Conservation (phyloP, 2,797 vertebrate species). For the Poecilia picta region DNA sequence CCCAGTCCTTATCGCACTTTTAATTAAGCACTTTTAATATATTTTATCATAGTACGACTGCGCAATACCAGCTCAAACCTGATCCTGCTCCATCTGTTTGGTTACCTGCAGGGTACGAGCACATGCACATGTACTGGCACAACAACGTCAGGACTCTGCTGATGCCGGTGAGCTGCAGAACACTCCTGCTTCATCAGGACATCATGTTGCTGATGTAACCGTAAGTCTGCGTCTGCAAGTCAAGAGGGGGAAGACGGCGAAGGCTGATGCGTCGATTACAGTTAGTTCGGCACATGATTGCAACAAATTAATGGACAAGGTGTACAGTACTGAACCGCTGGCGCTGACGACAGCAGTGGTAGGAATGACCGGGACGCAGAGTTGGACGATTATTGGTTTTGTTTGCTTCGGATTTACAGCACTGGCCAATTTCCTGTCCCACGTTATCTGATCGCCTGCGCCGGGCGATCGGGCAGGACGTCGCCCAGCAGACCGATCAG, state of each 20-base stretch:
- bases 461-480: neutral
- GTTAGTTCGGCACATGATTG: neutral
- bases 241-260: neutral
- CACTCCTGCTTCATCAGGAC: constrained; percentile 21
- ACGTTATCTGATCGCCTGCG: constrained; percentile 25
- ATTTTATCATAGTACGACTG: neutral
- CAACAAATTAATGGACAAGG: neutral
- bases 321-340: constrained; percentile 1
- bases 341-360: constrained; percentile 13
- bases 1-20: neutral
- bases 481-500: neutral
- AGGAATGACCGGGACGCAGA: constrained; percentile 6
- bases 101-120: neutral
- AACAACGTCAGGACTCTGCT: constrained; percentile 11
- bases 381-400: constrained; percentile 5
- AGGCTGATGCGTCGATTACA: constrained; percentile 7
- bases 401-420: constrained; percentile 25
- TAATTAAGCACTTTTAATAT: neutral
- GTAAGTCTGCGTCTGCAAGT: neutral
- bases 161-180: neutral
- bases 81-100: constrained; percentile 34
- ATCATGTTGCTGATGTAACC: constrained; percentile 19
- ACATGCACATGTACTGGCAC: constrained; percentile 22
- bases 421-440: constrained; percentile 42
- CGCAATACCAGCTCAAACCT: constrained; percentile 8